These are phyloP conservation scores for Drepana arcuata DNA, from an alignment of 1,140 invertebrate species.

Conservation along the genomic window DNA sequence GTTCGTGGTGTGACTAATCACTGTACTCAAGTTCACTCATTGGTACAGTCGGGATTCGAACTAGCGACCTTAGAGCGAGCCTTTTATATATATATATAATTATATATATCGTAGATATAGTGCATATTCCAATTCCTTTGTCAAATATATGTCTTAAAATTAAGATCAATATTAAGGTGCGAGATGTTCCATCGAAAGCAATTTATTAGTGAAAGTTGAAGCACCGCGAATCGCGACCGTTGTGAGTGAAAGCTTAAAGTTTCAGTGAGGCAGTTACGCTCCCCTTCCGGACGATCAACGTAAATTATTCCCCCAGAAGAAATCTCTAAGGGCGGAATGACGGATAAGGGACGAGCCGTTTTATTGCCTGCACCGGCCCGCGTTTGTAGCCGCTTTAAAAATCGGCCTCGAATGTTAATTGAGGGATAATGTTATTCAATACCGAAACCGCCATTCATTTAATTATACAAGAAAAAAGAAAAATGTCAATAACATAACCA, in stretches of 20 bases:
- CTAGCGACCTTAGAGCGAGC: too few species aligned
- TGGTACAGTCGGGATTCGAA: too few species aligned
- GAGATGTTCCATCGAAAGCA: constrained; percentile 43
- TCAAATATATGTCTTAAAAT: too few species aligned
- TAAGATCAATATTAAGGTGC: constrained; percentile 26
- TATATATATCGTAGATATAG: too few species aligned
- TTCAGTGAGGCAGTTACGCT: constrained; percentile 65
- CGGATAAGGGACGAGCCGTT: constrained; percentile 63
- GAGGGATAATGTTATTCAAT: constrained; percentile 59
- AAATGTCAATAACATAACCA: constrained; percentile 20
- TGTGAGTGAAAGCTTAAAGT: constrained; percentile 64
- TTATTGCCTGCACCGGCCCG: constrained; percentile 56
- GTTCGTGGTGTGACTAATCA: too few species aligned
- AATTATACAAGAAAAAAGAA: constrained; percentile 31
- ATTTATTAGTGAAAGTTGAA: constrained; percentile 60
- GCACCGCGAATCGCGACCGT: constrained; percentile 50
- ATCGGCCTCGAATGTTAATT: constrained; percentile 57
- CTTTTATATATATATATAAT: too few species aligned
- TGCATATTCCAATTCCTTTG: too few species aligned
- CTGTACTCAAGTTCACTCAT: too few species aligned
- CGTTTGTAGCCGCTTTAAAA: constrained; percentile 50
- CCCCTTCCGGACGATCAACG: constrained; percentile 56
- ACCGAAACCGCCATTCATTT: constrained; percentile 39
- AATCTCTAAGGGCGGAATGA: constrained; percentile 65
- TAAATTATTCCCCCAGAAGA: constrained; percentile 39